Conservation (phyloP, 2,888 invertebrate genomes). For the Nomada fucata region DNA sequence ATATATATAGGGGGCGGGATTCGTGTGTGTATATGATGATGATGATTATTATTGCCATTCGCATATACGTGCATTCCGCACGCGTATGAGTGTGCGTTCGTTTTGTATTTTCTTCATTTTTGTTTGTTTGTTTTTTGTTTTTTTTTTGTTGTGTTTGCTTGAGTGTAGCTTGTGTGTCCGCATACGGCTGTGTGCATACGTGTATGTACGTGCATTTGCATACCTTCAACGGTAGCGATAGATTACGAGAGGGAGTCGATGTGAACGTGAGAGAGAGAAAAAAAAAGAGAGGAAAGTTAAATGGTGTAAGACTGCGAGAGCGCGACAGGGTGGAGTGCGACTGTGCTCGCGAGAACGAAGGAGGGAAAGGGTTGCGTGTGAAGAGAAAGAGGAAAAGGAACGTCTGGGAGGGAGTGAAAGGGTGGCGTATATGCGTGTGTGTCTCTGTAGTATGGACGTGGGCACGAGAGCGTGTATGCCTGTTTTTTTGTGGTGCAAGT, state of each 20-base stretch:
- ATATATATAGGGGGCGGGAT: background rate
- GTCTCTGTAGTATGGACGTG: slow-evolving; percentile 6
- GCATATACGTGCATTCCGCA: slow-evolving; percentile 36
- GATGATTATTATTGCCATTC: slow-evolving; percentile 39
- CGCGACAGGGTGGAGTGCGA: slow-evolving; percentile 21
- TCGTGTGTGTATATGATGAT: slow-evolving; percentile 33
- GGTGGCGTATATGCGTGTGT: slow-evolving; percentile 23
- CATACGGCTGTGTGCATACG: slow-evolving; percentile 8
- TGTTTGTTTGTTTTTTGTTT: no score
- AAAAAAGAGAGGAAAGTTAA: slow-evolving; percentile 13
- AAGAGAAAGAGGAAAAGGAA: slow-evolving; percentile 26
- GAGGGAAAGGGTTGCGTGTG: slow-evolving; percentile 45
- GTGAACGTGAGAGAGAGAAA: slow-evolving; percentile 34
- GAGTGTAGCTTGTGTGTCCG: no score
- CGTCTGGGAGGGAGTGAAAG: slow-evolving; percentile 24
- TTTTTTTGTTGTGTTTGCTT: no score
- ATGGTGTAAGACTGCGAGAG: slow-evolving; percentile 47
- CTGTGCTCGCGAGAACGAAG: slow-evolving; percentile 25
- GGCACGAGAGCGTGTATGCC: slow-evolving; percentile 26
- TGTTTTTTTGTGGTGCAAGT: background rate
- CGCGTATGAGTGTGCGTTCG: slow-evolving; percentile 31
- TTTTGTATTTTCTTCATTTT: slow-evolving; percentile 3
- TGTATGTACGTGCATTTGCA: slow-evolving; percentile 29
- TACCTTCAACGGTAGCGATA: slow-evolving; percentile 21
- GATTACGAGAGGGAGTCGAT: slow-evolving; percentile 37